Base-by-base conservation (phyloP, 2,113 vertebrate genomes). In the Ranitomeya imitator region DNA sequence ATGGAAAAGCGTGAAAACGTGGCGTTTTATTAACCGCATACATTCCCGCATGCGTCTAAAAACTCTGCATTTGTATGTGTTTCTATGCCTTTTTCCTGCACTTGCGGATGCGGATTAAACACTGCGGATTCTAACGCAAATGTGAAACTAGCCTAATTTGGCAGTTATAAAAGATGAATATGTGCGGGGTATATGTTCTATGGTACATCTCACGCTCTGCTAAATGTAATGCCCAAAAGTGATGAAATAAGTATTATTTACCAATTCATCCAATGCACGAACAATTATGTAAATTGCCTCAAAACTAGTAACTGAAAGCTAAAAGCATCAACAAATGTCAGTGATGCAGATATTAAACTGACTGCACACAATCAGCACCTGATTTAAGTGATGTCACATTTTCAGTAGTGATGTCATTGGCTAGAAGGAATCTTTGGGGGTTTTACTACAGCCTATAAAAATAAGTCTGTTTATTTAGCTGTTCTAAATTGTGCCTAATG, bases 381-480 rank as follows among this genome's bases (percentile, higher is more conserved):
- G 19, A 21, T 76, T 51, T 51, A 76, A 51, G 18, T 76, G 37
- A 76, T 21, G 73, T 76, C 73, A 76, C 73, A 45, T 51, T 16
- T 45, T 16, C 4, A 73, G 26, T 51, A 4, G 19, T 76, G 37
- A 76, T 74, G 7, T 76, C 73, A 52, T 76, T 76, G 73, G 37
- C 18, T 76, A 52, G 37, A 52, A 76, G 6, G 18, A 76, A 51
- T 52, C 73, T 52, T 76, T 52, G 19, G 37, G 37, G 18, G 8
- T 9, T 76, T 76, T 76, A 52, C 45, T 76, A 76, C 18, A 52
- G 7, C 37, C 45, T 74, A 74, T 45, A 74, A 45, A 74, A 73
- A 18, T 37, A 45, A 45, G 73, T 76, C 37, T 76, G 23, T 76
- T 76, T 76, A 76, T 76, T 76, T 76, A 76, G 73, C 73, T 76